Percentiles rank a stretch among this genome's conserved stretches.
These are phyloP conservation scores for Patella depressa DNA, from an alignment of 2,888 invertebrate genomes.

Conservation along the genomic window DNA sequence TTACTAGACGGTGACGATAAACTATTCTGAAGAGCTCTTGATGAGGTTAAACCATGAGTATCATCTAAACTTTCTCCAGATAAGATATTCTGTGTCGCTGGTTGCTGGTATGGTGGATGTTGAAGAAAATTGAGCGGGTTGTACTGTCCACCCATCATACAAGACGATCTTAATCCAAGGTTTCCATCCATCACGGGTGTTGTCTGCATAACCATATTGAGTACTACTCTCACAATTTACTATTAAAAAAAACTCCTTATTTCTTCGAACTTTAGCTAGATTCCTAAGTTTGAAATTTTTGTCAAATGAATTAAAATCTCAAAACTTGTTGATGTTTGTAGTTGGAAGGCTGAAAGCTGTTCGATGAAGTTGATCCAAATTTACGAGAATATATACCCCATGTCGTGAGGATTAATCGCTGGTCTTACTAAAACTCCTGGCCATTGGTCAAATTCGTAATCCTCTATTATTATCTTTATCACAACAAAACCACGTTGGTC, in stretches of 20 bases:
- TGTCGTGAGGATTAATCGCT: background rate
- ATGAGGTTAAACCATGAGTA: background rate
- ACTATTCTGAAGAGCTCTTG: background rate
- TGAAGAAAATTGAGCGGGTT: background rate
- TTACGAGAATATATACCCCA: background rate
- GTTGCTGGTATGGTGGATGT: background rate
- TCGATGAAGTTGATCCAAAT: background rate
- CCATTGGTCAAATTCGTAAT: conserved; percentile 3
- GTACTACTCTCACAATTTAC: background rate
- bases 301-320: too few relatives aligned
- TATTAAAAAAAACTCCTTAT: too few relatives aligned
- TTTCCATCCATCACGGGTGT: background rate
- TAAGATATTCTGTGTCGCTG: background rate
- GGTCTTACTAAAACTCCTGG: background rate
- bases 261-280: too few relatives aligned
- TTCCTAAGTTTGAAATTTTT: too few relatives aligned
- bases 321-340: background rate
- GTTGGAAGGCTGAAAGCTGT: background rate
- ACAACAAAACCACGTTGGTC: too few relatives aligned
- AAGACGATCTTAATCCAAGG: background rate
- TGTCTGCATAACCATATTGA: background rate
- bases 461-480: background rate
- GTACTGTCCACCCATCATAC: conserved; percentile 6
- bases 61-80: background rate
- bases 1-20: conserved; percentile 4